Evolutionary conservation across 2,888 invertebrate species (phyloP).

Genomic region (Machimus atricapillus): DNA sequence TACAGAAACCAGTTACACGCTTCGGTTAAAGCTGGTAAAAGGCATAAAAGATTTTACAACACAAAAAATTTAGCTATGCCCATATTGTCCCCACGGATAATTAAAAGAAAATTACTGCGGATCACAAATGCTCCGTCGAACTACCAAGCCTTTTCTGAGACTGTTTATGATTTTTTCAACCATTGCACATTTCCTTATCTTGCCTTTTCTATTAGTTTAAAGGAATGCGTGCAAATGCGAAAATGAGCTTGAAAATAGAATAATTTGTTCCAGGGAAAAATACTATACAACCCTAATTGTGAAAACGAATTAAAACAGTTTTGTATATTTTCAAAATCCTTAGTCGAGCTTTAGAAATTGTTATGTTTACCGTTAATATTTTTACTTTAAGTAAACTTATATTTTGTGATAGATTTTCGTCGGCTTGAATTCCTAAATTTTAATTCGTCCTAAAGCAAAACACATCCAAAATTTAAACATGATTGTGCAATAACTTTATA

Average conservation of each 20-base stretch:
- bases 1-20: no score
- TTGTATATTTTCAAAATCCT: not conserved
- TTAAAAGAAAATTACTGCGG: no score
- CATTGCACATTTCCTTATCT: not conserved
- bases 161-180: not conserved
- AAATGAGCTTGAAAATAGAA: not conserved
- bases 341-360: not conserved
- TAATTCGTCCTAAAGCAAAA: not conserved
- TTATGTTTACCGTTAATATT: not conserved
- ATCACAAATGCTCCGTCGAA: no score
- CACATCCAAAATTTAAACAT: not conserved
- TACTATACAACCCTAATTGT: not conserved
- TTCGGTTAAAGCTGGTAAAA: no score
- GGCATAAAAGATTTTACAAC: no score
- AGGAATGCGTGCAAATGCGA: constrained; percentile 34
- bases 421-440: not conserved
- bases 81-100: no score
- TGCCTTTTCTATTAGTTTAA: constrained; percentile 22
- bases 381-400: not conserved
- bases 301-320: not conserved
- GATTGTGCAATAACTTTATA: constrained; percentile 7
- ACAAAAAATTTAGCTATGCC: no score
- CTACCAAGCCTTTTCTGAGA: not conserved
- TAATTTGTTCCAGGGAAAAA: not conserved
- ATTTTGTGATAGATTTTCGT: not conserved